These are phyloP conservation scores for Zapus hudsonius DNA, from an alignment of 2,113 vertebrate genomes.

Conservation along the genomic window DNA sequence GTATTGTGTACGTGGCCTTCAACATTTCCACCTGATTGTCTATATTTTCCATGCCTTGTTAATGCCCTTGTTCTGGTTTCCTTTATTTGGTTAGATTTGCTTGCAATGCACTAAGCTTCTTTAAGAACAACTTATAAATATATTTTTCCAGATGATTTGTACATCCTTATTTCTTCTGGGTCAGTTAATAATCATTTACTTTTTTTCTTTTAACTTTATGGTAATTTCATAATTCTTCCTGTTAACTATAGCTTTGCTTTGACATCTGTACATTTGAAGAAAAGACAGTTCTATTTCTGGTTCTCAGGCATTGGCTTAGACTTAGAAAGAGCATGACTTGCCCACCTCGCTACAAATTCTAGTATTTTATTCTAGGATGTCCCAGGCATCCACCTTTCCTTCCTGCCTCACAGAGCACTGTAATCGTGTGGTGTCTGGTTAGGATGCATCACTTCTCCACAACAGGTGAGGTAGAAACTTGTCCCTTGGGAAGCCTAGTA, in stretches of 20 bases:
- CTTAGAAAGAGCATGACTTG: background rate
- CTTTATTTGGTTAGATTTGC: background rate
- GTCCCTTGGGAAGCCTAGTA: background rate
- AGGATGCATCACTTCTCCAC: background rate
- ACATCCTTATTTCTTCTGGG: background rate
- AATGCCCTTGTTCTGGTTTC: background rate
- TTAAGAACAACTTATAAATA: background rate
- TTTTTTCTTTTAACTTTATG: background rate
- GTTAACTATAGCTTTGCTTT: background rate
- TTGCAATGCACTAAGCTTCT: background rate
- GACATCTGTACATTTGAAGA: background rate
- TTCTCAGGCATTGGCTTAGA: background rate
- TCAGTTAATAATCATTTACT: background rate
- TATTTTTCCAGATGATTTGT: background rate
- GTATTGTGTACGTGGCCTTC: background rate
- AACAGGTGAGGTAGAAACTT: background rate
- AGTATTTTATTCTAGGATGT: background rate
- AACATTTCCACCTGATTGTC: background rate
- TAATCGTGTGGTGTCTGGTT: background rate
- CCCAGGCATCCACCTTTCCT: background rate
- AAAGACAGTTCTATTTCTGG: background rate
- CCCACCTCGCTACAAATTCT: background rate
- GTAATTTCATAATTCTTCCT: background rate
- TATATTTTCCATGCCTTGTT: background rate
- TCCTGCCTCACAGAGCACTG: background rate